Percentiles rank a stretch among this genome's conserved stretches.
These are phyloP conservation scores for Alcedo atthis DNA, from an alignment of 2,797 vertebrate species.

Conservation along the genomic window DNA sequence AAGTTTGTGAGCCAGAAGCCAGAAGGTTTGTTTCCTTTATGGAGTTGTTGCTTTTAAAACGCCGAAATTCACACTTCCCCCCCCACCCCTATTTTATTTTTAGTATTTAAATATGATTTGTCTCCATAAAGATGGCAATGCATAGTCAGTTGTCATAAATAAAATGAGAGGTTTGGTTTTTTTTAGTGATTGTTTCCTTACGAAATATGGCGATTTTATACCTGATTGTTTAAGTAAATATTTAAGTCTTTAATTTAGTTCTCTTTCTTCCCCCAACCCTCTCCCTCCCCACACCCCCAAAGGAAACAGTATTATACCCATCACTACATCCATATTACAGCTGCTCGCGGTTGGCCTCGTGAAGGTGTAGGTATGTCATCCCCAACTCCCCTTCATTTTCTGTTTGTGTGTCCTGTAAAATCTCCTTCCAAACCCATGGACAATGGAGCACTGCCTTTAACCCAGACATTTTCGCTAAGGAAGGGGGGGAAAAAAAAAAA, in stretches of 20 bases:
- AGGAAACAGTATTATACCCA: slow-evolving; percentile 4
- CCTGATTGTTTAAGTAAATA: slow-evolving; percentile 37
- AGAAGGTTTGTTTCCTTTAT: slow-evolving; percentile 56
- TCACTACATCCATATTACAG: slow-evolving; percentile 26
- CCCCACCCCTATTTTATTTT: background rate
- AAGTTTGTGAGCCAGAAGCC: slow-evolving; percentile 67
- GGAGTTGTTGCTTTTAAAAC: slow-evolving; percentile 42
- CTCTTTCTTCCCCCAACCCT: background rate
- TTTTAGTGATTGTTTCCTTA: slow-evolving; percentile 67
- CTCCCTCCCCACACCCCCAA: background rate
- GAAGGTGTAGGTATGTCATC: slow-evolving; percentile 34
- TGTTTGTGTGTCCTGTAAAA: background rate
- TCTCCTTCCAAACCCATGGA: background rate
- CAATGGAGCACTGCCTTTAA: background rate
- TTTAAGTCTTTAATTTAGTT: background rate
- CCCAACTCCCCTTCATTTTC: background rate
- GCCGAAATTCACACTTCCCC: slow-evolving; percentile 9
- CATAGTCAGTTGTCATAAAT: slow-evolving; percentile 49
- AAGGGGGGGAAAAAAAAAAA: slow-evolving; percentile 31
- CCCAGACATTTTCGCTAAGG: background rate
- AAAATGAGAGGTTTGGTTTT: background rate
- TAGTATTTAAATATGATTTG: slow-evolving; percentile 56
- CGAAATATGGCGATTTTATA: slow-evolving; percentile 63
- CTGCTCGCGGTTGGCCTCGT: slow-evolving; percentile 34
- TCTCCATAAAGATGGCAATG: slow-evolving; percentile 36